A percentile compares a stretch with the other conserved stretches of the same genome.
Conservation (phyloP, 2,113 vertebrate species). For the Sphyrna mokarran region DNA sequence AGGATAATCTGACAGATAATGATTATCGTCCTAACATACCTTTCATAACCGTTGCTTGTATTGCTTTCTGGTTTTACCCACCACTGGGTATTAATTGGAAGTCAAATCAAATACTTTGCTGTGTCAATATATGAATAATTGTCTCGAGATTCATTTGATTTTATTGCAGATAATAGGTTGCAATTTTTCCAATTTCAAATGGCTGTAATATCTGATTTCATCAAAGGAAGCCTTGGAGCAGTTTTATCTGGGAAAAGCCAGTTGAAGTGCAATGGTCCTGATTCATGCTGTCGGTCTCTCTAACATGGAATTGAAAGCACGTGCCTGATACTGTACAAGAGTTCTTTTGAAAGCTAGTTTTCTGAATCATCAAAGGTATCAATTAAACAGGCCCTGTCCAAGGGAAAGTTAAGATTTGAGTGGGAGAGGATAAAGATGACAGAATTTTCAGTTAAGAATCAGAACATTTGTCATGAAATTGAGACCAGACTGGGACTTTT, state of each 20-base stretch:
- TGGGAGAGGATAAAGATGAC: background rate
- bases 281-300: background rate
- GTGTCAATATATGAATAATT: background rate
- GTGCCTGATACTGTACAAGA: background rate
- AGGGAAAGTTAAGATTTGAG: background rate
- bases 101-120: background rate
- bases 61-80: background rate
- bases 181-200: background rate
- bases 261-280: background rate
- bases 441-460: background rate
- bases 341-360: background rate
- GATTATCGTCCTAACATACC: background rate
- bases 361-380: background rate
- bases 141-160: background rate
- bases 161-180: background rate
- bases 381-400: background rate
- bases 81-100: background rate
- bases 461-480: background rate
- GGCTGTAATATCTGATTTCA: background rate
- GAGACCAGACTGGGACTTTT: background rate
- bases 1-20: background rate
- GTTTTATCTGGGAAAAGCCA: background rate
- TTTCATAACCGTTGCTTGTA: background rate
- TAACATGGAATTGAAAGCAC: background rate
- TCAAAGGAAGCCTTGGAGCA: background rate